These are phyloP conservation scores for Zeugodacus cucurbitae DNA, from an alignment of 1,140 invertebrate species.

Conservation along the genomic window DNA sequence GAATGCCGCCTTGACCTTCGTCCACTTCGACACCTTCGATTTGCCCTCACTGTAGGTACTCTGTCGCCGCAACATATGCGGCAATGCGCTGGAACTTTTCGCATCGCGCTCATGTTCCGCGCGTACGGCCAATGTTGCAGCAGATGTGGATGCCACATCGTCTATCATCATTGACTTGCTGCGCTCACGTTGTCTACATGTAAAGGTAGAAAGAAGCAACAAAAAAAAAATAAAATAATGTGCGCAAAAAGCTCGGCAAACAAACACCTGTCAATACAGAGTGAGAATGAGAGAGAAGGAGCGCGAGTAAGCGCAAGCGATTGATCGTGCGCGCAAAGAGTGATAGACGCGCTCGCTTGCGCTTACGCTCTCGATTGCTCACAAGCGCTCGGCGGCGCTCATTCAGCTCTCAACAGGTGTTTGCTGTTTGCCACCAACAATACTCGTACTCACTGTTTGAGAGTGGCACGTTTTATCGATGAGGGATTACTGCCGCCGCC, in stretches of 20 bases:
- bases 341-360: no score
- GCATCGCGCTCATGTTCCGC: constrained; percentile 28
- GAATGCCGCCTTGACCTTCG: constrained; percentile 83
- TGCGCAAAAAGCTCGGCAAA: not conserved
- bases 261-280: not conserved
- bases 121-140: not conserved
- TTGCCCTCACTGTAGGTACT: constrained; percentile 63
- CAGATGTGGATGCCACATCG: constrained; percentile 54
- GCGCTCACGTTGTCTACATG: constrained; percentile 60
- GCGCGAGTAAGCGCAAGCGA: no score
- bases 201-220: not conserved
- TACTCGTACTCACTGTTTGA: constrained; percentile 63
- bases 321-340: no score
- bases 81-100: constrained; percentile 45
- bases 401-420: not conserved
- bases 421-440: not conserved
- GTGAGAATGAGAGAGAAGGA: no score
- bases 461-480: constrained; percentile 66
- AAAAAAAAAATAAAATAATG: not conserved
- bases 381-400: not conserved
- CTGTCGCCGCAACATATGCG: constrained; percentile 57
- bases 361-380: not conserved
- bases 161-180: constrained; percentile 68
- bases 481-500: constrained; percentile 35
- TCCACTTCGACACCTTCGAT: constrained; percentile 78